Evolutionary conservation across 30 jellyfish, hydroid and myxozoan species (phyloP), one percentile per base, ranked within the genome.

Genomic region (Mastigias papua): DNA sequence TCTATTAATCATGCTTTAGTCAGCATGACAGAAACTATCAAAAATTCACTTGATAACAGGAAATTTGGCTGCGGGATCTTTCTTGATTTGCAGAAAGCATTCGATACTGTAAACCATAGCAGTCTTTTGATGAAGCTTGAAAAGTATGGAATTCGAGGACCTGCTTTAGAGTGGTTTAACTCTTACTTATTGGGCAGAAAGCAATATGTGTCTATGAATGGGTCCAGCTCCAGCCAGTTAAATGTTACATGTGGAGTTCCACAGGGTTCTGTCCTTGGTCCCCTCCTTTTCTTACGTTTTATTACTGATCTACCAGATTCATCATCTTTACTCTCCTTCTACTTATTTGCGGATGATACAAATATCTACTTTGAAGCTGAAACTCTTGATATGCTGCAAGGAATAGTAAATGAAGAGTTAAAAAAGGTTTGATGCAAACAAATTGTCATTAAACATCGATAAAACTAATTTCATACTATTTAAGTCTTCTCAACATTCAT

Each of bases 31-130:
- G 95, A 86, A 75, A 21, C 82, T 32, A 73, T 74, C 21, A 63
- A 80, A 58, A 69, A 73, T 27, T 54, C 91, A 25, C 67, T 86
- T 10, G 92, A 75, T 57, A 86, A 74, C 74, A 61, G 60, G 32
- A 49, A 86, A 61, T 62, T 50, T 76, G 95, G 64, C 25, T 73
- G 93, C 54, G 89, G 92, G 30, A 66, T 87, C 31, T 76, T 77
- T 78, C 42, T 87, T 77, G 93, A 87, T 54, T 83, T 87, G 34
- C 92, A 76, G 80, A 87, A 60, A 64, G 93, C 89, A 7, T 87
- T 87, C 49, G 86, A 87, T 66, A 87, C 96, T 25, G 92, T 58
- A n/a, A 83, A 87, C 33, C 96, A 77, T 78, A 49, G 49, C 63
- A 76, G 76, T 32, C 80, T 87, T n/a, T 65, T 87, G 48, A 62